phyloP scores from a whole-genome alignment of 2,888 invertebrate species.

The Drosophila meridionalis region DNA sequence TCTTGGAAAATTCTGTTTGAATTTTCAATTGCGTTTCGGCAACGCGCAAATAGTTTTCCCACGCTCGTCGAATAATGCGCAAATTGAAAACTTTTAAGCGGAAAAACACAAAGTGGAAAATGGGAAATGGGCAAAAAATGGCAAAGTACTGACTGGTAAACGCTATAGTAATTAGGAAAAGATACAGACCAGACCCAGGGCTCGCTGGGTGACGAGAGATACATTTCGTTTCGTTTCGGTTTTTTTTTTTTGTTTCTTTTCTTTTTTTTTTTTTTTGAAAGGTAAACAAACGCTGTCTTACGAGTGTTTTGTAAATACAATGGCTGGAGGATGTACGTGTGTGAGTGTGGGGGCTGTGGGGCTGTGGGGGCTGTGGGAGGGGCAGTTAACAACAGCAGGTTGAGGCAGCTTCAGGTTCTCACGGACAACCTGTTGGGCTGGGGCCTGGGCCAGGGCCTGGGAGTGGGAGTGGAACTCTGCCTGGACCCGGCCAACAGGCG shows the following conservation, averaged over 20 bases:
- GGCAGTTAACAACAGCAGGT: slow-evolving; percentile 30
- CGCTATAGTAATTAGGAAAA: slow-evolving; percentile 27
- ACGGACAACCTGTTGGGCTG: slow-evolving; percentile 49
- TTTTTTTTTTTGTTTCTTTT: not conserved
- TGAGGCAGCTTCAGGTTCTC: slow-evolving; percentile 60
- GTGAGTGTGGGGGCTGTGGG: not conserved
- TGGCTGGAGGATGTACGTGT: slow-evolving; percentile 7
- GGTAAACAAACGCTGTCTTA: slow-evolving; percentile 55
- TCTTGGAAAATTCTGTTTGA: slow-evolving; percentile 6
- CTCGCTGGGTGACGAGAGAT: slow-evolving; percentile 32
- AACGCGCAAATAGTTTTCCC: slow-evolving; percentile 35
- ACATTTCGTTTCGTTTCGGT: slow-evolving; percentile 24
- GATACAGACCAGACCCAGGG: slow-evolving; percentile 18
- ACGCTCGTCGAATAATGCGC: slow-evolving; percentile 43
- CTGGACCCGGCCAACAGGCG: slow-evolving; percentile 17
- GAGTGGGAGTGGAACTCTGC: not conserved
- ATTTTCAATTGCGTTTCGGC: slow-evolving; percentile 41
- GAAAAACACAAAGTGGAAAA: slow-evolving; percentile 21
- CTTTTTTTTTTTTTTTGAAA: slow-evolving; percentile 17
- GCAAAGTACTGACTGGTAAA: slow-evolving; percentile 8
- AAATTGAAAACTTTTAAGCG: slow-evolving; percentile 32
- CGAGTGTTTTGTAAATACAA: slow-evolving; percentile 60
- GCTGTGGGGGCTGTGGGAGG: not conserved
- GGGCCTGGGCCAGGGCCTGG: not conserved
- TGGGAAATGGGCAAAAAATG: slow-evolving; percentile 14